Base-by-base conservation (phyloP, 2,797 vertebrate species). In the Vultur gryphus region DNA sequence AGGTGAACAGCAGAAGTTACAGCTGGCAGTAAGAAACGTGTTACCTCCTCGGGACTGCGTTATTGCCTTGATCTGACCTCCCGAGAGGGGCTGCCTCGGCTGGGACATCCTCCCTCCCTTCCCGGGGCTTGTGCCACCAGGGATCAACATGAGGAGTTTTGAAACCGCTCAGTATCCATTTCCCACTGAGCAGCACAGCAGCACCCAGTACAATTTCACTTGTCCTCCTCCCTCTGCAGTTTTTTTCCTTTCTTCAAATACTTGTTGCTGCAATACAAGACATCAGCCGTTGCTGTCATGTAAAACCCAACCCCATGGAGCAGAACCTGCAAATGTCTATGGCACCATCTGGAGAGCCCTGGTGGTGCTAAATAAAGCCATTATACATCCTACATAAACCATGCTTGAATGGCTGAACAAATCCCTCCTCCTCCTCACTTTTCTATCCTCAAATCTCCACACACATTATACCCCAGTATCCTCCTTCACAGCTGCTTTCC, bases 101-200 rank as follows among this genome's bases (percentile, higher is more conserved):
- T 16, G 64, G 29, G 51, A 8, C 43, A 9, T 15, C 15, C 21
- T 33, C 14, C 12, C 23, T 44, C 19, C n/a, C 19, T 15, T 48
- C 15, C 10, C 21, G 3, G 29, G 23, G 31, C 19, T 67, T 65
- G 13, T 29, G 28, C 61, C 49, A 17, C 5, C 25, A 1, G 21
- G 16, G 5, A 51, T 37, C 8, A 15, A 17, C 33, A 4, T 1
- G 4, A 67, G 18, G 44, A 1, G 39, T 12, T 23, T 39, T 16
- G 37, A 52, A 75, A 52, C 2, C 1, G 1, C 37, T 62, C 57
- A 2, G 15, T 6, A 6, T 16, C 73, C 3, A 0, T 49, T 61
- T 85, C 46, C 43, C 51, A 31, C 24, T 2, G 1, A 44, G 39
- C 35, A 16, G 16, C 49, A 7, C 24, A 26, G 31, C 9, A 10